These are phyloP conservation scores for Pterophyllum scalare DNA, from an alignment of 2,113 vertebrate species.

Conservation along the genomic window DNA sequence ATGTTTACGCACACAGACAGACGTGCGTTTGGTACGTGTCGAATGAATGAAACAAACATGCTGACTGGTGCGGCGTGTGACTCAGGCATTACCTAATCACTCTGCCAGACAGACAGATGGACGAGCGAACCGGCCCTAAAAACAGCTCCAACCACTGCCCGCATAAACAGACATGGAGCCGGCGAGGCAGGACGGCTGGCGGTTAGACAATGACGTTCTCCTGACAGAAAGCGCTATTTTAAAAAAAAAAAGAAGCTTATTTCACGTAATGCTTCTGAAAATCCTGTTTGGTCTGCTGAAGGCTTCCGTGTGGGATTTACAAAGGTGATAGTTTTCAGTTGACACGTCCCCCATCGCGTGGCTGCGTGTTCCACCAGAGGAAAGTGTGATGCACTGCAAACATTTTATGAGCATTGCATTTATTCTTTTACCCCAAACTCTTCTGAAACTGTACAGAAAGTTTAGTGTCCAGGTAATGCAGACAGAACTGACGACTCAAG, in stretches of 20 bases:
- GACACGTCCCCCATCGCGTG: constrained; percentile 9
- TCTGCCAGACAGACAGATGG: constrained; percentile 62
- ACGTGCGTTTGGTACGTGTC: background rate
- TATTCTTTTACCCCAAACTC: background rate
- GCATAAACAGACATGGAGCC: background rate
- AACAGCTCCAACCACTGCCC: constrained; percentile 48
- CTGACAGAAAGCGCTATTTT: constrained; percentile 37
- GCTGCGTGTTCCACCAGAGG: background rate
- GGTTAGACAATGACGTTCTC: constrained; percentile 49
- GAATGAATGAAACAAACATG: constrained; percentile 29
- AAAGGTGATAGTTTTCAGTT: constrained; percentile 46
- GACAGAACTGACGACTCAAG: background rate
- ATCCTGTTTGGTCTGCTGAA: constrained; percentile 33
- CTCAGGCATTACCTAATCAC: constrained; percentile 51
- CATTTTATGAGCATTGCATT: background rate
- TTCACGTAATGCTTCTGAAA: constrained; percentile 41
- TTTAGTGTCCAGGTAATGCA: background rate
- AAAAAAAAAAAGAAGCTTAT: constrained; percentile 1
- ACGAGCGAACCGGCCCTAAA: constrained; percentile 43
- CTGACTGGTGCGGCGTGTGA: constrained; percentile 38
- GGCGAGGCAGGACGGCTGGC: constrained; percentile 26
- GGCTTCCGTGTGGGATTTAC: constrained; percentile 36
- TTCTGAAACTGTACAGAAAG: background rate
- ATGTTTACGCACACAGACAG: constrained; percentile 23
- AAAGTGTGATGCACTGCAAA: background rate